Evolutionary conservation across 2,113 vertebrate species (phyloP).

Genomic region (Phrynosoma platyrhinos): DNA sequence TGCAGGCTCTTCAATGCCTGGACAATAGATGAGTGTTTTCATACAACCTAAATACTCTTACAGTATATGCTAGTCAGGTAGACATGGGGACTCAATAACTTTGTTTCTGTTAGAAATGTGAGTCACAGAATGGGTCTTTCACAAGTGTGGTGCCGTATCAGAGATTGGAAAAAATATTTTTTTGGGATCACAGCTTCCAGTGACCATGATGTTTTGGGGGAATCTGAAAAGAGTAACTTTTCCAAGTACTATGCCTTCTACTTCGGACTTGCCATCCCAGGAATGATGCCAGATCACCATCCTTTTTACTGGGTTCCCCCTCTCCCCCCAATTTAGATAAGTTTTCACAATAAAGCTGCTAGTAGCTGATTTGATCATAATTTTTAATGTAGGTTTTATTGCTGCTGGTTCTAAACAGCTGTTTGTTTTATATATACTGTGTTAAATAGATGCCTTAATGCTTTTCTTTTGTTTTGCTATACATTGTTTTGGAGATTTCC

Average conservation of each 20-base stretch:
- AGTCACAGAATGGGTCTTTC: neutral
- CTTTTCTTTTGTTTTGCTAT: neutral
- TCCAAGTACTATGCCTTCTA: no score
- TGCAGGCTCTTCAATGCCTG: neutral
- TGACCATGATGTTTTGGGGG: no score
- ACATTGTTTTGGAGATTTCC: neutral
- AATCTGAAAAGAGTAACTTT: no score
- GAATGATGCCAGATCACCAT: no score
- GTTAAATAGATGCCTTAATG: neutral
- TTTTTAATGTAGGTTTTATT: neutral
- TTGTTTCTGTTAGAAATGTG: neutral
- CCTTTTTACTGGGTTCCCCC: no score
- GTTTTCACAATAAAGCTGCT: neutral
- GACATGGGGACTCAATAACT: neutral
- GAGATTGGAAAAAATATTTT: no score
- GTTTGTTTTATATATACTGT: neutral
- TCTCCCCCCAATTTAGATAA: no score
- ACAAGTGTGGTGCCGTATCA: neutral
- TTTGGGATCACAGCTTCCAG: no score
- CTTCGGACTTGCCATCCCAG: no score
- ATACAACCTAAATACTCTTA: neutral
- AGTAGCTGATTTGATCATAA: neutral
- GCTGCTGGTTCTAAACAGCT: neutral
- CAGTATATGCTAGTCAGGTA: neutral
- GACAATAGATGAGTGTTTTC: neutral